phyloP scores from a whole-genome alignment of 2,888 invertebrate species.

The Pristionchus arcanus region DNA sequence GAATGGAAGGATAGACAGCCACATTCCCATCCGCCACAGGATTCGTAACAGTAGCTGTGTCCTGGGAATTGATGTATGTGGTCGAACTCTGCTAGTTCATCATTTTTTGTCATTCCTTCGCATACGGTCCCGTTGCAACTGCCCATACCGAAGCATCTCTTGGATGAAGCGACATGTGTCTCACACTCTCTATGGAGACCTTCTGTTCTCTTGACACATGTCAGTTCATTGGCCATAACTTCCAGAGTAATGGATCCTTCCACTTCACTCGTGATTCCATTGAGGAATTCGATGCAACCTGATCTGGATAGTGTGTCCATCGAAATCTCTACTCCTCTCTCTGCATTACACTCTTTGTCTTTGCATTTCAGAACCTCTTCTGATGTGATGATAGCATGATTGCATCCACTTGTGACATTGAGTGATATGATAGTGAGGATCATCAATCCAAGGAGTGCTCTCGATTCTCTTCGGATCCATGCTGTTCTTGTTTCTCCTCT shows the following conservation, averaged over 20 bases:
- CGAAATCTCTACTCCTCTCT: neutral
- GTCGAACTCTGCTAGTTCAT: neutral
- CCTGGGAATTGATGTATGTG: neutral
- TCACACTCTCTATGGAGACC: neutral
- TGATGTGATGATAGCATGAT: neutral
- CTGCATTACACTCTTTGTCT: neutral
- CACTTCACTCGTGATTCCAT: neutral
- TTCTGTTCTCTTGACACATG: neutral
- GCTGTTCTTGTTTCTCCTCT: neutral
- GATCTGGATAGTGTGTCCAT: neutral
- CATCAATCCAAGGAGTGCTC: neutral
- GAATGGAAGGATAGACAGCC: neutral
- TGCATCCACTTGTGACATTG: neutral
- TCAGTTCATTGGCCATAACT: neutral
- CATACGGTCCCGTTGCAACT: neutral
- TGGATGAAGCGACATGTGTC: neutral
- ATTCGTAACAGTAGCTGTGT: neutral
- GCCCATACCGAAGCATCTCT: neutral
- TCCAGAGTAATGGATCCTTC: neutral
- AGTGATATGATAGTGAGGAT: neutral
- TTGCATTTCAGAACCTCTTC: neutral
- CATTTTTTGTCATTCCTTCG: neutral
- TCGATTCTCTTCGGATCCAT: neutral
- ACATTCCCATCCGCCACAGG: conserved; percentile 7
- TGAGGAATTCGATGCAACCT: neutral